A percentile compares a stretch with the other conserved stretches of the same genome.
Conservation (phyloP, 2,888 invertebrate species). For the Eristalis arbustorum region DNA sequence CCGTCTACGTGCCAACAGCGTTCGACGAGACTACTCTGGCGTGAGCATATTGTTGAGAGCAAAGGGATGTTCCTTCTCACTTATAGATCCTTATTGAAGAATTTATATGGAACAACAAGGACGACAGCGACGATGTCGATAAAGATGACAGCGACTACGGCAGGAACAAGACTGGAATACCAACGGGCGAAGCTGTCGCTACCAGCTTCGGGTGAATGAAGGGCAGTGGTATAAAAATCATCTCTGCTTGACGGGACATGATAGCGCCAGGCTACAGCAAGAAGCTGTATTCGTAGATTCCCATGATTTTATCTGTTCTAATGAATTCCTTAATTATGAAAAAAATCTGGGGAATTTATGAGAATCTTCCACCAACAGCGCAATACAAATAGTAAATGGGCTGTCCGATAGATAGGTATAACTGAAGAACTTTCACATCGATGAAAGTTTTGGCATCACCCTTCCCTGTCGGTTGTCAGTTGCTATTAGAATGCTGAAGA, state of each 20-base stretch:
- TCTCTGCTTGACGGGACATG: slow-evolving; percentile 7
- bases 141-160: slow-evolving; percentile 15
- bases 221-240: slow-evolving; percentile 40
- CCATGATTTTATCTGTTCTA: slow-evolving; percentile 21
- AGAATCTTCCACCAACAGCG: neutral
- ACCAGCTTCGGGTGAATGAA: slow-evolving; percentile 22
- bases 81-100: slow-evolving; percentile 22
- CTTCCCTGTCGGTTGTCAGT: too few relatives aligned
- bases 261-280: neutral
- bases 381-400: too few relatives aligned
- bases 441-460: too few relatives aligned
- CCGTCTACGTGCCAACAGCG: slow-evolving; percentile 63
- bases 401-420: too few relatives aligned
- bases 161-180: slow-evolving; percentile 23
- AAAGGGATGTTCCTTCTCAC: slow-evolving; percentile 27
- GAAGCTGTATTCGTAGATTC: slow-evolving; percentile 14
- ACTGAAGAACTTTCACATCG: too few relatives aligned
- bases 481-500: too few relatives aligned
- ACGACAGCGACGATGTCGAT: slow-evolving; percentile 22
- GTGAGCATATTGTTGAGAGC: slow-evolving; percentile 45
- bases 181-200: slow-evolving; percentile 21
- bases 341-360: slow-evolving; percentile 20
- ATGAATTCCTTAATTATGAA: slow-evolving; percentile 38
- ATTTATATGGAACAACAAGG: slow-evolving; percentile 32
- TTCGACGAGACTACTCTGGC: slow-evolving; percentile 31